Evolutionary conservation across 1,140 invertebrate species (phyloP), one percentile per base, ranked within the genome.

Genomic region (Ceratina japonica): DNA sequence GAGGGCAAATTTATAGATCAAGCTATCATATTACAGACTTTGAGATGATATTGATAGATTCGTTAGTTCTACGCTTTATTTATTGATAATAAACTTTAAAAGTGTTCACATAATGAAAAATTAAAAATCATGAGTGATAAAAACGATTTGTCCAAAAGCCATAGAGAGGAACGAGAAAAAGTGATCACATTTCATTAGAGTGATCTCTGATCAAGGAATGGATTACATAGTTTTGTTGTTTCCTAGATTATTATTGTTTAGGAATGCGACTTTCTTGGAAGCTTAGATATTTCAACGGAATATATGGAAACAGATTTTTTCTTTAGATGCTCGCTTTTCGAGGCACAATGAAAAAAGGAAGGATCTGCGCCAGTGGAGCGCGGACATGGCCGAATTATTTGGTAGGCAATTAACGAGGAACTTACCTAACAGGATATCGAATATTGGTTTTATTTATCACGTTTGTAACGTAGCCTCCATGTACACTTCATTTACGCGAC

Each of bases 361-460:
- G 27, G 64, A 78, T 37, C 71, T 37, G 68, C 51, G 4, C 27
- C 4, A 31, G 27, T 4, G 68, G 27, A 7, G 37, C 37, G 37
- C 37, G 5, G 10, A 44, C 37, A 7, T 44, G 37, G 0, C 37
- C 10, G 65, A 70, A 59, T 81, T 81, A 78, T 81, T 74, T 20
- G 49, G 51, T 24, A 18, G 65, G 68, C 70, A 81, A 81, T 81
- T 81, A 81, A 72, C 51, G 68, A 63, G 75, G 54, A 65, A 73
- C 80, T 75, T 78, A 74, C 16, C 64, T 31, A 10, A 74, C 70
- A 27, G 75, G 75, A 59, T 81, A 74, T 81, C 68, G 27, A 59
- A 15, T 83, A 73, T 81, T 64, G 22, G 22, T 16, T 73, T 84
- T 65, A 31, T 68, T 31, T 24, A 24, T 58, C 74, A 24, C 24